Evolutionary conservation across 2,113 vertebrate species (phyloP).

Genomic region (Scalopus aquaticus): DNA sequence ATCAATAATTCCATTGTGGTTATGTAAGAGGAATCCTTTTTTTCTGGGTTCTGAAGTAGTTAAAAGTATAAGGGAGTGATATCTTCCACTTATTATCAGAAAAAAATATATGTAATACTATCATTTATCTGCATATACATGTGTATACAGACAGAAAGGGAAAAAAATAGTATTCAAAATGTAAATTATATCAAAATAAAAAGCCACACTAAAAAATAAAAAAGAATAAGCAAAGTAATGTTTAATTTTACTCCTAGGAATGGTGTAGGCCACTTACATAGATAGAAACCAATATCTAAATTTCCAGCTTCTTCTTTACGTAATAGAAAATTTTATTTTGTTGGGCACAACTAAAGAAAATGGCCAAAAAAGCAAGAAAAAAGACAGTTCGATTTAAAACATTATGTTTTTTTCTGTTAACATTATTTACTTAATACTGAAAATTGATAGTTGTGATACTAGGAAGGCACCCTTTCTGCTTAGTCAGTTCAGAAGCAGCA

Average conservation of each 20-base stretch:
- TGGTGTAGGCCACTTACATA: neutral
- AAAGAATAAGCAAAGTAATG: neutral
- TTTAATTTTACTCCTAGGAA: neutral
- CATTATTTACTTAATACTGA: neutral
- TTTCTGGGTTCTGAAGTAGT: neutral
- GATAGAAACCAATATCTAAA: neutral
- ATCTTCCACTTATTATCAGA: neutral
- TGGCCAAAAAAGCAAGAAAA: neutral
- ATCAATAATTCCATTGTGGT: neutral
- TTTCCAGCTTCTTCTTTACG: neutral
- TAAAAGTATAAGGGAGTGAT: neutral
- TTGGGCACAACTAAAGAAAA: neutral
- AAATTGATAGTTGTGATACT: neutral
- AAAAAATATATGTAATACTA: neutral
- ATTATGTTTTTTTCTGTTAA: neutral
- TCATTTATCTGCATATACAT: neutral
- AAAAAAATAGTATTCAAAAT: neutral
- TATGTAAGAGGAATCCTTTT: neutral
- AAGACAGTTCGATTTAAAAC: neutral
- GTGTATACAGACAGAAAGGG: neutral
- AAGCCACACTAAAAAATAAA: neutral
- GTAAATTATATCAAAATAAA: neutral
- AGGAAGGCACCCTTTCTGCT: neutral
- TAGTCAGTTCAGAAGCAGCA: neutral
- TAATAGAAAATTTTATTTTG: neutral